Evolutionary conservation across 2,888 invertebrate species (phyloP).

Genomic region (Hydrotaea cyrtoneurina): DNA sequence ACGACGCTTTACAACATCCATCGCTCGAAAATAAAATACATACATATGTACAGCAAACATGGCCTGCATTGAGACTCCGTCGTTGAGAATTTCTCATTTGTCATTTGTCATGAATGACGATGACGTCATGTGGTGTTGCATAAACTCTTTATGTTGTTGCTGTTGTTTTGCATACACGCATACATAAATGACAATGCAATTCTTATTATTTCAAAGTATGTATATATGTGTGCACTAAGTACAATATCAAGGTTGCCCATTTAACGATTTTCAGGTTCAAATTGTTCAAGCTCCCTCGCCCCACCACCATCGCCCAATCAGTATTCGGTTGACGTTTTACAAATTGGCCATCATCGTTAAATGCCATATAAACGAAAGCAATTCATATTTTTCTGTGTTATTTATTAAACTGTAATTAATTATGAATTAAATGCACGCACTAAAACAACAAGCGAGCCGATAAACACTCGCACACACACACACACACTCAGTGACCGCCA

Average conservation of each 20-base stretch:
- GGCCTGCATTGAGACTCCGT: too few relatives aligned
- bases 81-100: too few relatives aligned
- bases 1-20: constrained; percentile 34
- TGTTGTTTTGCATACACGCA: constrained; percentile 5
- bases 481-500: constrained; percentile 7
- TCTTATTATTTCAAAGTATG: not conserved
- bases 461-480: constrained; percentile 37
- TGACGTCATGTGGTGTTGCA: constrained; percentile 53
- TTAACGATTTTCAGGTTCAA: constrained; percentile 60
- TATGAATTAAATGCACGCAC: constrained; percentile 66
- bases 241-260: constrained; percentile 50
- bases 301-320: constrained; percentile 36
- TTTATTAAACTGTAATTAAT: constrained; percentile 49
- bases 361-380: constrained; percentile 66
- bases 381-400: constrained; percentile 46
- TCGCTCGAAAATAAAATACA: not conserved
- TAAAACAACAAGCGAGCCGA: not conserved
- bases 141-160: not conserved
- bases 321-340: constrained; percentile 65
- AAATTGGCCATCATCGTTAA: constrained; percentile 68
- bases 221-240: not conserved
- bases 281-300: not conserved
- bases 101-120: constrained; percentile 23
- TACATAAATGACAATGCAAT: constrained; percentile 2
- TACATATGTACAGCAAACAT: too few relatives aligned